Evolutionary conservation across 2,113 vertebrate species (phyloP).

Genomic region (Xenopus borealis): DNA sequence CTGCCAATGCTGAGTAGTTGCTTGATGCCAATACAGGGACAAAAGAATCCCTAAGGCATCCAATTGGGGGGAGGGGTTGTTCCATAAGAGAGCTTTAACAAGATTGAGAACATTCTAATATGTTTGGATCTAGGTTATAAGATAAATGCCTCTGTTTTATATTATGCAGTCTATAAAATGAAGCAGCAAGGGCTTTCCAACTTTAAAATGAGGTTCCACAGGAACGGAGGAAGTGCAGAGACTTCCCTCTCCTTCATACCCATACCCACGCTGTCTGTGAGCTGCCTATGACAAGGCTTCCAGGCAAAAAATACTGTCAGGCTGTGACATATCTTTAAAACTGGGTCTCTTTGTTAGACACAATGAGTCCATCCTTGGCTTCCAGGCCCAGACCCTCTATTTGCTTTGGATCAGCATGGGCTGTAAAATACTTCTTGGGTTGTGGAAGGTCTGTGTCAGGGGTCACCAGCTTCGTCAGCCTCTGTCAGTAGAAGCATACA

Average conservation of each 20-base stretch:
- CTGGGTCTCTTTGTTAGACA: constrained; percentile 63
- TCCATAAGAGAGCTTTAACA: too few relatives aligned
- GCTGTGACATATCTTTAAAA: constrained; percentile 50
- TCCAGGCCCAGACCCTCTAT: not conserved
- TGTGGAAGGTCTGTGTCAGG: constrained; percentile 63
- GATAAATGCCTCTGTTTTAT: too few relatives aligned
- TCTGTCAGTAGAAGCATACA: constrained; percentile 52
- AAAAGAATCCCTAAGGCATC: too few relatives aligned
- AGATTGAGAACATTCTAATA: too few relatives aligned
- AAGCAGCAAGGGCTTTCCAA: too few relatives aligned
- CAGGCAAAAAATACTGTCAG: not conserved
- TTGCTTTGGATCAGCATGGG: rapidly evolving
- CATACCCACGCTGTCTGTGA: not conserved
- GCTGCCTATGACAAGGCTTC: not conserved
- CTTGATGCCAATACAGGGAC: too few relatives aligned
- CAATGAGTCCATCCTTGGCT: constrained; percentile 49
- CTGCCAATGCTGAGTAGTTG: too few relatives aligned
- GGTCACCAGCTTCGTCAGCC: constrained; percentile 59
- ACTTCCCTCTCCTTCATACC: constrained; percentile 14
- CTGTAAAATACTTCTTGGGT: constrained; percentile 16
- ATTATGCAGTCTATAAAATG: too few relatives aligned
- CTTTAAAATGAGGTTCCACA: too few relatives aligned
- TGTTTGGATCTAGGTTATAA: too few relatives aligned
- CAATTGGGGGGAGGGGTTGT: too few relatives aligned
- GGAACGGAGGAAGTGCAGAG: not conserved